Conservation (phyloP, 1,140 invertebrate genomes). For the Nasonia giraulti region DNA sequence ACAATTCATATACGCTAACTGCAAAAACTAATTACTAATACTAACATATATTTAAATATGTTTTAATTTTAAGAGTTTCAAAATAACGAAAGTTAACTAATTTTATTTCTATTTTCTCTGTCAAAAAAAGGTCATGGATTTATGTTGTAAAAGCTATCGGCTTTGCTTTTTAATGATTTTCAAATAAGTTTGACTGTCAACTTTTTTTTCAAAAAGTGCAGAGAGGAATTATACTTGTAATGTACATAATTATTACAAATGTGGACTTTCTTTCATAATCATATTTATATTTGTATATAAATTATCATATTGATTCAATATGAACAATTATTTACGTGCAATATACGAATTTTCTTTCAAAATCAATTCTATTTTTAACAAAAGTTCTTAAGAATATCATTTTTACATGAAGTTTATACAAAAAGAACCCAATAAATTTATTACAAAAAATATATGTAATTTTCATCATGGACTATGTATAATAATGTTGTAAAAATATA, state of each 20-base stretch:
- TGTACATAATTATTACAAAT: constrained; percentile 12
- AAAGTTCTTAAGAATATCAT: constrained; percentile 32
- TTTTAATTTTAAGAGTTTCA: not conserved
- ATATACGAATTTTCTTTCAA: constrained; percentile 22
- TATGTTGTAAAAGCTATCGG: not conserved
- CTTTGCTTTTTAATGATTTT: not conserved
- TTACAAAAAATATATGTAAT: constrained; percentile 44
- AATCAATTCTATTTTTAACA: constrained; percentile 22
- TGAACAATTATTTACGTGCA: constrained; percentile 35
- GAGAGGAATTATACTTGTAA: not conserved
- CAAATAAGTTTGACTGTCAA: not conserved
- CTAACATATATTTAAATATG: not conserved
- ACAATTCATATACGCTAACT: not conserved
- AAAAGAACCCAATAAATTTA: constrained; percentile 37
- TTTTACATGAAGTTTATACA: constrained; percentile 42
- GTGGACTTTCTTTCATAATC: constrained; percentile 42
- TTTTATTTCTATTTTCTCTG: not conserved
- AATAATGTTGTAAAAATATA: constrained; percentile 45
- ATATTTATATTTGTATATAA: constrained; percentile 49
- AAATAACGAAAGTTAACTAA: not conserved
- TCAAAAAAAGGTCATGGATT: not conserved
- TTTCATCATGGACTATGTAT: constrained; percentile 40
- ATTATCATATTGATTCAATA: constrained; percentile 40
- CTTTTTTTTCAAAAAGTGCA: not conserved
- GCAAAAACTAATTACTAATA: not conserved